Evolutionary conservation across 92 coral and sea anemone genomes (phyloP), one percentile per base, ranked within the genome.

Genomic region (Paramuricea clavata): DNA sequence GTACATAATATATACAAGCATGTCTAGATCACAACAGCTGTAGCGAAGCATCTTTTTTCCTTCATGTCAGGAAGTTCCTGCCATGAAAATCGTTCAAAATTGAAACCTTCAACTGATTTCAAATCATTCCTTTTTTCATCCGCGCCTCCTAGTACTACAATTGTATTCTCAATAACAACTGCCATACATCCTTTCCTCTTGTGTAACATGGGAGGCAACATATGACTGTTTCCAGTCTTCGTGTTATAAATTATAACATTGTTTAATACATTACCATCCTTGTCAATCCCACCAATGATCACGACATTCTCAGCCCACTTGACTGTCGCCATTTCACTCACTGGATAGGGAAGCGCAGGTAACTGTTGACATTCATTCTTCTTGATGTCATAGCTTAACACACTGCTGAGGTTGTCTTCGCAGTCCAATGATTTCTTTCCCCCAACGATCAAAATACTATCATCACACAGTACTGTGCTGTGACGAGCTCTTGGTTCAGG

Each of bases 121-220:
- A 96, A 85, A 84, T 87, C 93, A 9, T 80, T 80, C 0, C 95
- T 93, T 13, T 81, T 85, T 61, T 89, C 93, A 68, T 93, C 91
- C 21, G 94, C 87, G 1, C 99, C 99, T 13, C 99, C 99, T 6
- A 94, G 87, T 13, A 96, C 97, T 30, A 92, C 86, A 69, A 96
- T 86, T 25, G 76, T 85, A 0, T 88, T 90, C 68, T 88, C 84
- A 88, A 90, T 81, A 21, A 83, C 79, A 33, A 93, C 92, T 3
- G 96, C 98, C 0, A 95, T 76, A 71, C 99, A 94, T 28, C 95
- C 99, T 39, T 92, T 85, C 0, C 99, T 94, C 79, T 88, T 93
- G 43, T 90, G 83, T 61, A 87, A 88, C 99, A 96, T 96, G 10
- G 93, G 90, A 4, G 98, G 93, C 8, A 94, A 73, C 47, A 36